Conservation (phyloP, 2,797 vertebrate genomes). For the Psittacula echo region DNA sequence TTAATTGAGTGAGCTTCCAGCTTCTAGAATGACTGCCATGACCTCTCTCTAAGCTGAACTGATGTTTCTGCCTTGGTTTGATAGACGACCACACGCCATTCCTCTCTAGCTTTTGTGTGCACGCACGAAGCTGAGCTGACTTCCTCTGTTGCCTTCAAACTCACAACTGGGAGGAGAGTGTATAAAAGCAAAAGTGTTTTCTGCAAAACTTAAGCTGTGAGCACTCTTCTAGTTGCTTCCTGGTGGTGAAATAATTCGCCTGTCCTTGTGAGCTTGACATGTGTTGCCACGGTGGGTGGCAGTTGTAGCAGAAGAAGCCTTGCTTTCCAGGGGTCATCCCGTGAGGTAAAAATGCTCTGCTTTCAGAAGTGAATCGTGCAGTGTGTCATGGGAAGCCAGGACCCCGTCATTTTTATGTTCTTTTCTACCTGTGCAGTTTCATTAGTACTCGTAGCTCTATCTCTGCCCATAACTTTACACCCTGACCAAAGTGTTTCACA, state of each 20-base stretch:
- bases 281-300: not conserved
- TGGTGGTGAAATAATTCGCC: not conserved
- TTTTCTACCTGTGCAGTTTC: conserved; percentile 61
- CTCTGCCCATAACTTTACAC: conserved; percentile 23
- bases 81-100: not conserved
- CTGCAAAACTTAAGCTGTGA: not conserved
- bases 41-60: not conserved
- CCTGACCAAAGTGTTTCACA: conserved; percentile 13
- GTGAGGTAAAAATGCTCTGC: conserved; percentile 16
- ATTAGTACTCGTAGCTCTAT: conserved; percentile 38
- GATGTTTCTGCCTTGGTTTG: not conserved
- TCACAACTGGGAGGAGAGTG: not conserved
- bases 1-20: conserved; percentile 60
- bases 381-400: conserved; percentile 53
- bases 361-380: conserved; percentile 34
- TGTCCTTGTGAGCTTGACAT: not conserved
- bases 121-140: not conserved
- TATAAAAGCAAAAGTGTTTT: not conserved
- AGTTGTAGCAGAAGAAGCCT: conserved; percentile 10
- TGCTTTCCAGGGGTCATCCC: conserved; percentile 3
- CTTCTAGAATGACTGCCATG: conserved; percentile 35
- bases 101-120: not conserved
- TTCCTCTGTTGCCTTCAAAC: conserved; percentile 4
- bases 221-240: not conserved
- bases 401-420: not conserved